Evolutionary conservation across 1,140 invertebrate species (phyloP).

Genomic region (Manduca sexta): DNA sequence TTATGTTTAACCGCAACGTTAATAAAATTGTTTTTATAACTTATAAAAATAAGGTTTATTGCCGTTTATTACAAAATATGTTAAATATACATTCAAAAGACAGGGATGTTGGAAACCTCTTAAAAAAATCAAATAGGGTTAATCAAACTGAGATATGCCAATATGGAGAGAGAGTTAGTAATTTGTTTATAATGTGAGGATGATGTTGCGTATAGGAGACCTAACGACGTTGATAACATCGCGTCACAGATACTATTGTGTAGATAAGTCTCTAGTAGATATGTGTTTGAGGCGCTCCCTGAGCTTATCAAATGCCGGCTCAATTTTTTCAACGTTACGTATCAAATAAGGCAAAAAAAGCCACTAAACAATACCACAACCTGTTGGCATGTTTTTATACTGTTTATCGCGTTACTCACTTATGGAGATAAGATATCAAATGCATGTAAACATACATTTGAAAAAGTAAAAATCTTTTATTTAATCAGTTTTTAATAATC

Average conservation of each 20-base stretch:
- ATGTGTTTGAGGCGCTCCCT: background rate
- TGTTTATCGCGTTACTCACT: conserved; percentile 1
- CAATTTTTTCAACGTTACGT: background rate
- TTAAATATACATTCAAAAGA: no score
- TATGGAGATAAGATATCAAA: background rate
- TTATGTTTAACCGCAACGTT: conserved; percentile 14
- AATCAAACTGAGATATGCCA: no score
- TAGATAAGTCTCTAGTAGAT: no score
- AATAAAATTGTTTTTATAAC: conserved; percentile 13
- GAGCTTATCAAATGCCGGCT: background rate
- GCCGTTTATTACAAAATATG: background rate
- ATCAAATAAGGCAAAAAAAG: background rate
- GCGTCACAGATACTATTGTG: background rate
- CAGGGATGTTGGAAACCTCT: no score
- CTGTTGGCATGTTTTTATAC: conserved; percentile 3
- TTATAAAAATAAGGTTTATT: conserved; percentile 14
- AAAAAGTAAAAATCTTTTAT: no score
- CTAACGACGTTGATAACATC: background rate
- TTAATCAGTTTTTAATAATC: no score
- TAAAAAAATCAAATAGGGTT: no score
- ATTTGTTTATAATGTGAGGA: no score
- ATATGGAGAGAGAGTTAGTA: no score
- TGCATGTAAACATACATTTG: no score
- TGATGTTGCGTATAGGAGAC: background rate
- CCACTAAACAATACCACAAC: background rate